Conservation (phyloP, 2,113 vertebrate species). For the Junco hyemalis region DNA sequence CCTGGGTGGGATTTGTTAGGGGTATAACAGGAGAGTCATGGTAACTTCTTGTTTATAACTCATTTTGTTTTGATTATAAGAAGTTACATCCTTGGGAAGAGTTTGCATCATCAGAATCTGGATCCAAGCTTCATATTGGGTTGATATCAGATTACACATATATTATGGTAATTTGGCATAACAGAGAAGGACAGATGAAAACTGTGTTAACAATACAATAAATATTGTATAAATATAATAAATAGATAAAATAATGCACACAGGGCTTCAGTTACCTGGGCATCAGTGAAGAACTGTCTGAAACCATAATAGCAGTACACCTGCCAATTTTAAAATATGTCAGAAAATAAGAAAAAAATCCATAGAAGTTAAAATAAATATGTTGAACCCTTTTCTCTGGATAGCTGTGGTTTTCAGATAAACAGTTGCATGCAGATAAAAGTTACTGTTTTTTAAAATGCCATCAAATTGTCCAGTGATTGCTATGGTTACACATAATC, state of each 20-base stretch:
- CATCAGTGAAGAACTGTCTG: background rate
- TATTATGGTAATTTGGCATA: background rate
- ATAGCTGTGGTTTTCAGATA: background rate
- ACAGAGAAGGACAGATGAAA: background rate
- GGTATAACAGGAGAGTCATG: background rate
- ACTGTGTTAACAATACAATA: background rate
- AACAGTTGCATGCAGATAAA: background rate
- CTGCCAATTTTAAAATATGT: background rate
- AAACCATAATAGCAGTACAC: background rate
- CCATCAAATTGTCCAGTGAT: background rate
- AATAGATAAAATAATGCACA: background rate
- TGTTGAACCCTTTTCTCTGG: background rate
- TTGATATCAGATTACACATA: background rate
- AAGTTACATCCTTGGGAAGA: background rate
- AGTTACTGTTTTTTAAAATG: background rate
- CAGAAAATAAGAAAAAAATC: background rate
- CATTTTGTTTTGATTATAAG: background rate
- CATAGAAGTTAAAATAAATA: background rate
- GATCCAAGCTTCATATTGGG: background rate
- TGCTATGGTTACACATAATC: background rate
- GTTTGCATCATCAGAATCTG: background rate
- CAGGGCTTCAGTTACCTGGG: background rate
- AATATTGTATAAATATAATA: too few relatives aligned
- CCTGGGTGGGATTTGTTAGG: background rate
- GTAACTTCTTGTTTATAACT: background rate